These are phyloP conservation scores for Aphidius colemani DNA, from an alignment of 2,888 invertebrate species.

Conservation along the genomic window DNA sequence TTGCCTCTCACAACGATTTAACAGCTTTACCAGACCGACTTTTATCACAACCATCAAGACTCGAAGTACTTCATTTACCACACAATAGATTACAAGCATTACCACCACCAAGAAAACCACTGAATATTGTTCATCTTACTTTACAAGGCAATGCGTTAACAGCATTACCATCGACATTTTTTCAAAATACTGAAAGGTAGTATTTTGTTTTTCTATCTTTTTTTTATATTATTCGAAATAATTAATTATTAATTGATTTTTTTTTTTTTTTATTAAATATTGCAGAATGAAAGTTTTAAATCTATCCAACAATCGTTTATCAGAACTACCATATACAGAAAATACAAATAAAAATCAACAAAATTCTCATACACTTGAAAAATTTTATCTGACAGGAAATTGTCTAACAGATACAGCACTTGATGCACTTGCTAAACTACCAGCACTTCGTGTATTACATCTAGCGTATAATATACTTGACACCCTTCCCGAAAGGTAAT, in stretches of 20 bases:
- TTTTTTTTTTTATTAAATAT: constrained; percentile 14
- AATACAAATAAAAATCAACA: constrained; percentile 55
- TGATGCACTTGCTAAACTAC: constrained; percentile 69
- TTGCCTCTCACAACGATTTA: constrained; percentile 76
- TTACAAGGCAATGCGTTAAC: constrained; percentile 80
- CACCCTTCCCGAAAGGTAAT: constrained; percentile 69
- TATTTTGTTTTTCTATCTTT: not conserved
- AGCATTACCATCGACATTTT: constrained; percentile 76
- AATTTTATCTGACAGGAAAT: constrained; percentile 76
- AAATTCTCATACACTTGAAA: constrained; percentile 64
- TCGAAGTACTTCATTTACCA: constrained; percentile 76
- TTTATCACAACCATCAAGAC: constrained; percentile 74
- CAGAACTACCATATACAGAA: constrained; percentile 69
- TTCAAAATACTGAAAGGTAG: constrained; percentile 65
- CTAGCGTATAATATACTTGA: constrained; percentile 80
- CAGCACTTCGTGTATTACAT: constrained; percentile 72
- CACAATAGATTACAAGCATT: constrained; percentile 77
- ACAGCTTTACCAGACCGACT: constrained; percentile 74
- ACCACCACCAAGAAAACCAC: constrained; percentile 73
- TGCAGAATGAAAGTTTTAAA: constrained; percentile 71
- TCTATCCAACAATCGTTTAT: constrained; percentile 78
- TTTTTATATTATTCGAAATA: constrained; percentile 8
- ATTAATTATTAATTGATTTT: not conserved
- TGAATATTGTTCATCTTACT: constrained; percentile 70
- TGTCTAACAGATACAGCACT: constrained; percentile 73